Evolutionary conservation across 2,888 invertebrate genomes (phyloP), one percentile per base, ranked within the genome.

Genomic region (Choreutis nemorana): DNA sequence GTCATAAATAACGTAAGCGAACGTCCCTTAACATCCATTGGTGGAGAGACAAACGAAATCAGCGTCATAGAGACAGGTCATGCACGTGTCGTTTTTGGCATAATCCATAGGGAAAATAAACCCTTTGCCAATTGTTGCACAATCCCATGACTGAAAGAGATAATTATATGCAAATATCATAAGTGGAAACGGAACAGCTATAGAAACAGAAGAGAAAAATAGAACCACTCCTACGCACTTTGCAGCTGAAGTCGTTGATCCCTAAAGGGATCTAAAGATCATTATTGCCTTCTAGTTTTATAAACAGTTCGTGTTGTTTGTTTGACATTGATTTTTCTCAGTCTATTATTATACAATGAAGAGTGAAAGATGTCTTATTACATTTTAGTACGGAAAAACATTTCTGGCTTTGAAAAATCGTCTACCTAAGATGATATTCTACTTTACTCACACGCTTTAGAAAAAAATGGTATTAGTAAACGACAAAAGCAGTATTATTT

Each of bases 61-160:
- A n/a, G n/a, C n/a, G n/a, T n/a, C n/a, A n/a, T n/a, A n/a, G n/a
- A n/a, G n/a, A n/a, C 56, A 42, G 56, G 56, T 59, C 58, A 54
- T 51, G 53, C 71, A 71, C 68, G 72, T 75, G 68, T 60, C 50
- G 54, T 60, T 47, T 61, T 72, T 72, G 71, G 71, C 73, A 67
- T 55, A 49, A 44, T 41, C 34, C 40, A 44, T 38, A 41, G 34
- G 52, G 57, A 59, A 62, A 61, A 62, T 51, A 57, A 48, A 53
- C 39, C 43, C 44, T 51, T 55, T 68, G 77, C 73, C 77, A 78
- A 77, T 71, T 53, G 53, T 78, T 78, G 55, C 77, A 66, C 70
- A 72, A 75, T 58, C 47, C 35, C 37, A 30, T 15, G 8, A 18
- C 28, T 31, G 39, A 35, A 13, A 32, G 56, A 47, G 57, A 67